Percentiles rank a stretch among this genome's conserved stretches.
Evolutionary conservation across 2,888 invertebrate genomes (phyloP).

Genomic region (Dascillus cervinus): DNA sequence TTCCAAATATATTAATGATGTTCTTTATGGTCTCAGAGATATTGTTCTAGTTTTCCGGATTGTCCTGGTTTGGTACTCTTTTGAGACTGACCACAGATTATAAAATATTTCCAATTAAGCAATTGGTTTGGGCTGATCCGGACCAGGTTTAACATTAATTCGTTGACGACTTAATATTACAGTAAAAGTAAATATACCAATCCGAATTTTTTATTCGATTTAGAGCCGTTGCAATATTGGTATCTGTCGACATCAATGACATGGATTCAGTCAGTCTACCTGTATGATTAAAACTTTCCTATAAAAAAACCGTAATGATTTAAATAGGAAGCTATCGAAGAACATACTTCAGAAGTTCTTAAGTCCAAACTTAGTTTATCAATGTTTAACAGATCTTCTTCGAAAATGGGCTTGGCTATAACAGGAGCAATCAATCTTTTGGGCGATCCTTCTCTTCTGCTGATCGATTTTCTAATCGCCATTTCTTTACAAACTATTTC

Average conservation of each 20-base stretch:
- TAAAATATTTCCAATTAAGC: too few relatives aligned
- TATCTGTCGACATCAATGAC: slow-evolving; percentile 14
- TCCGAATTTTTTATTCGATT: slow-evolving; percentile 27
- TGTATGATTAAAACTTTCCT: slow-evolving; percentile 6
- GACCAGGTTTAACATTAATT: too few relatives aligned
- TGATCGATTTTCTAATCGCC: slow-evolving; percentile 3
- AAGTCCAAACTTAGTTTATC: slow-evolving; percentile 15
- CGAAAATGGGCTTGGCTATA: slow-evolving; percentile 10
- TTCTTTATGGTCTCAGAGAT: too few relatives aligned
- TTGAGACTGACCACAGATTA: too few relatives aligned
- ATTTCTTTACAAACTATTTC: not conserved
- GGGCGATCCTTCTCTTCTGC: slow-evolving; percentile 1
- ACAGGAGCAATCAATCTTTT: slow-evolving; percentile 2
- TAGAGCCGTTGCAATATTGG: slow-evolving; percentile 18
- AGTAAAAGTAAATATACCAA: too few relatives aligned
- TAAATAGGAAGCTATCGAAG: not conserved
- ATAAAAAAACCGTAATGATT: slow-evolving; percentile 2
- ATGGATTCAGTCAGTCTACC: slow-evolving; percentile 4
- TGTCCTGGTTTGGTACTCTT: too few relatives aligned
- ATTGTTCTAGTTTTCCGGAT: too few relatives aligned
- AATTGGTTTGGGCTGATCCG: too few relatives aligned
- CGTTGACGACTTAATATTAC: too few relatives aligned
- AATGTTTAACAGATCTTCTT: slow-evolving; percentile 15
- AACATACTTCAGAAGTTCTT: slow-evolving; percentile 14
- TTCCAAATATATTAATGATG: too few relatives aligned